Base-by-base conservation (phyloP, 2,113 vertebrate genomes). In the Nycticorax nycticorax region DNA sequence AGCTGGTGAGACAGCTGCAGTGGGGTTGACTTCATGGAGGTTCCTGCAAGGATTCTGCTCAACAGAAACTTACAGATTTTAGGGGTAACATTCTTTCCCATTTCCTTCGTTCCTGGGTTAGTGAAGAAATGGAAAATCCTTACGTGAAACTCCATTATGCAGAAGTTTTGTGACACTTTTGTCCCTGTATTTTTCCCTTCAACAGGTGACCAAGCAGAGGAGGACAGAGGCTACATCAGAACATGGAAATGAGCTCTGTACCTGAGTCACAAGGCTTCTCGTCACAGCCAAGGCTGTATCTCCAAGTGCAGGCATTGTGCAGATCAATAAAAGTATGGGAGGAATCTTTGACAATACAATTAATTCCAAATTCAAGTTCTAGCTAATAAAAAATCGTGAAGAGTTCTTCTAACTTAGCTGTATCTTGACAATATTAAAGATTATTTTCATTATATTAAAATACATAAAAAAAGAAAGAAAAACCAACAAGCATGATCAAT, bases 361-460 rank as follows among this genome's bases (percentile, higher is more conserved):
- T 68, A 50, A 52, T 39, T 74, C 80, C n/a, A 90, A 95, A 94
- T 83, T 67, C 19, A 63, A 77, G 50, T 94, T 95, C 89, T 95
- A 96, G 74, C 89, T 95, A 92, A 94, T 92, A 95, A 89, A 95
- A 94, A 97, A 93, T 39, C 86, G 94, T 92, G 62, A 93, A 89
- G 73, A 82, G n/a, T 84, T 67, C 45, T 68, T 97, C 48, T 87
- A 88, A 95, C 17, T 92, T 85, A 93, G 64, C 14, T 85, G 39
- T 72, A 88, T 91, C 72, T 93, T 95, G 45, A 92, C 50, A 96
- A 66, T 78, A 96, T 82, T 92, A 90, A 97, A 97, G 39, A 95
- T 82, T 92, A 73, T 90, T 88, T 91, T 96, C 91, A 85, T 48
- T 68, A 72, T 7, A 73, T 91, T 83, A 88, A 56, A 95, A 89